A percentile compares a stretch with the other conserved stretches of the same genome.
These are phyloP conservation scores for Pedionomus torquatus DNA, from an alignment of 2,113 vertebrate genomes.

Conservation along the genomic window DNA sequence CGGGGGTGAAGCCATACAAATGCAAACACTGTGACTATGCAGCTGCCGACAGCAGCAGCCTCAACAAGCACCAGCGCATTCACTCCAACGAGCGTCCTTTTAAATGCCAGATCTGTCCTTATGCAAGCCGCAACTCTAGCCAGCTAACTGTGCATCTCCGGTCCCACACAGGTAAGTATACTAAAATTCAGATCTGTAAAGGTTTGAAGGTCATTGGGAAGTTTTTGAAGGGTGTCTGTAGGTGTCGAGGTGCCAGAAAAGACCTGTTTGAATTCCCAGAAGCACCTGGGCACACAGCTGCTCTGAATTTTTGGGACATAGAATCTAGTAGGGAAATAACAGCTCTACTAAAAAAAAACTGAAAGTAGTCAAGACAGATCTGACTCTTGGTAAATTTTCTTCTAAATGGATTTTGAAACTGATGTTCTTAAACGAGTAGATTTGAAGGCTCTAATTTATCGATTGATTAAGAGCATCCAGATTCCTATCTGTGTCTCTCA, in stretches of 20 bases:
- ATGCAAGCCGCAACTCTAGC: conserved; percentile 96
- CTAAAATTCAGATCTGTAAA: too few species aligned
- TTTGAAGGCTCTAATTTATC: background rate
- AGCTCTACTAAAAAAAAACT: background rate
- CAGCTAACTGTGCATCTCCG: conserved; percentile 96
- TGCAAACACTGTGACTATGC: conserved; percentile 93
- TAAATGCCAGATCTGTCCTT: conserved; percentile 97
- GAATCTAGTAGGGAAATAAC: background rate
- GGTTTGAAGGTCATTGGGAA: background rate
- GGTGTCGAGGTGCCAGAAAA: background rate
- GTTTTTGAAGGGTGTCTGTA: rapidly evolving
- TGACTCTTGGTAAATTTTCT: background rate
- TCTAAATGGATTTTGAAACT: background rate
- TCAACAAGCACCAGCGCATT: conserved; percentile 95
- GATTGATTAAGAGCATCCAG: background rate
- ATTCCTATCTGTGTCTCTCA: background rate
- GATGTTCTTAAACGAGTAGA: background rate
- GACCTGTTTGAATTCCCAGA: rapidly evolving
- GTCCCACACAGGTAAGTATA: conserved; percentile 84
- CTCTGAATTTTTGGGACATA: background rate
- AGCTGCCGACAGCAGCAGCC: conserved; percentile 94
- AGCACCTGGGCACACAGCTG: background rate
- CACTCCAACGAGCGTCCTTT: conserved; percentile 95
- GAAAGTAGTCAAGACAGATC: background rate
- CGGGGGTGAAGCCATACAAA: conserved; percentile 94